These are phyloP conservation scores for Caiman crocodilus DNA, from an alignment of 2,797 vertebrate genomes.

Conservation along the genomic window DNA sequence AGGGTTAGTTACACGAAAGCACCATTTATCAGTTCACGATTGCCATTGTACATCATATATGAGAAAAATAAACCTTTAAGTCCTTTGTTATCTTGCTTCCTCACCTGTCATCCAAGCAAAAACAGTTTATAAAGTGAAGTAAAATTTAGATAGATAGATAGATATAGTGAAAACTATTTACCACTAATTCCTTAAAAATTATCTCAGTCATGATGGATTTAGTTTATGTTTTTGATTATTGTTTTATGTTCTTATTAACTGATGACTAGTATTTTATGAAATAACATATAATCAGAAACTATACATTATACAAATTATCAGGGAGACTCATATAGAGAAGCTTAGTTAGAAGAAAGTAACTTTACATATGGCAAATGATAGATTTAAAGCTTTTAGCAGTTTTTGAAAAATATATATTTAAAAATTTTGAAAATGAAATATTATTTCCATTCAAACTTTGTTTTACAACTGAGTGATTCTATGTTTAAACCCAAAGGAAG, in stretches of 20 bases:
- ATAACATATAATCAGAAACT: background rate
- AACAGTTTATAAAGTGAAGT: too few relatives aligned
- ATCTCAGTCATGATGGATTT: background rate
- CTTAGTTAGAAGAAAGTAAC: background rate
- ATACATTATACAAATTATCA: background rate
- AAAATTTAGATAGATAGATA: background rate
- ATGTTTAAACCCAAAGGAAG: too few relatives aligned
- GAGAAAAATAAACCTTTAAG: background rate
- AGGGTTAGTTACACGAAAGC: background rate
- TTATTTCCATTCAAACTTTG: background rate
- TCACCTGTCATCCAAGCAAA: too few relatives aligned
- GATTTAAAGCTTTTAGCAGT: background rate
- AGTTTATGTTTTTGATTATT: background rate
- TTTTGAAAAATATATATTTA: background rate
- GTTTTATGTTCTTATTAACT: background rate
- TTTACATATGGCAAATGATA: background rate
- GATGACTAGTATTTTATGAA: background rate
- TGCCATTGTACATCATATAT: background rate
- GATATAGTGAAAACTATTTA: background rate
- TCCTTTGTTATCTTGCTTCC: background rate
- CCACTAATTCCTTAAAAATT: background rate
- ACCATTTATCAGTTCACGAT: background rate
- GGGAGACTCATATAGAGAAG: background rate
- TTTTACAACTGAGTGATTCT: background rate
- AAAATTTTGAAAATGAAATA: background rate